Conservation (phyloP, 1,140 invertebrate genomes). For the Orchestia grillus region DNA sequence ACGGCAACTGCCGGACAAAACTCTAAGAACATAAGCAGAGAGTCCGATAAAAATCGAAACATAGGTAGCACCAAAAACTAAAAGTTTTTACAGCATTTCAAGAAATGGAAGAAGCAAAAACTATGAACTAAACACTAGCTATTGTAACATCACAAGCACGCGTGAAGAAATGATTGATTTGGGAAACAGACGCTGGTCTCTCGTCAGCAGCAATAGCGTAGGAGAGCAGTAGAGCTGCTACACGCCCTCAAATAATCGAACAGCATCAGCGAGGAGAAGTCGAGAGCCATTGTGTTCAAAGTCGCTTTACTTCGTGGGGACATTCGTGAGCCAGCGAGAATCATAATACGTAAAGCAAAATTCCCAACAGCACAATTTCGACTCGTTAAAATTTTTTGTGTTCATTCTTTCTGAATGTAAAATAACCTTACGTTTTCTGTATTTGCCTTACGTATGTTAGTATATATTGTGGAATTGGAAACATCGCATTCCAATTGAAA, state of each 20-base stretch:
- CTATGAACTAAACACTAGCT: neutral
- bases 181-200: neutral
- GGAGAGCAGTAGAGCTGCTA: no score
- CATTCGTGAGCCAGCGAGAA: neutral
- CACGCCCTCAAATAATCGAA: no score
- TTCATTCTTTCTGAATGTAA: neutral
- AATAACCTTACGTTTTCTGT: neutral
- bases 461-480: neutral
- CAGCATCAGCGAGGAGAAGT: no score
- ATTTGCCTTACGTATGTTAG: neutral
- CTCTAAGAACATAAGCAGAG: neutral
- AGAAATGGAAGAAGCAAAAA: neutral
- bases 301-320: neutral
- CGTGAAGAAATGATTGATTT: neutral
- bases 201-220: neutral
- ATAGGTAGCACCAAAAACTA: neutral
- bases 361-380: neutral
- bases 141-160: neutral
- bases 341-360: neutral
- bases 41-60: neutral
- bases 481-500: no score
- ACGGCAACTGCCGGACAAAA: no score
- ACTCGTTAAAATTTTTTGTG: neutral
- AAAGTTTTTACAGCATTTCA: neutral
- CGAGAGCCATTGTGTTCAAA: neutral